Evolutionary conservation across 2,797 vertebrate genomes (phyloP).

Genomic region (Poeciliopsis presidionis): DNA sequence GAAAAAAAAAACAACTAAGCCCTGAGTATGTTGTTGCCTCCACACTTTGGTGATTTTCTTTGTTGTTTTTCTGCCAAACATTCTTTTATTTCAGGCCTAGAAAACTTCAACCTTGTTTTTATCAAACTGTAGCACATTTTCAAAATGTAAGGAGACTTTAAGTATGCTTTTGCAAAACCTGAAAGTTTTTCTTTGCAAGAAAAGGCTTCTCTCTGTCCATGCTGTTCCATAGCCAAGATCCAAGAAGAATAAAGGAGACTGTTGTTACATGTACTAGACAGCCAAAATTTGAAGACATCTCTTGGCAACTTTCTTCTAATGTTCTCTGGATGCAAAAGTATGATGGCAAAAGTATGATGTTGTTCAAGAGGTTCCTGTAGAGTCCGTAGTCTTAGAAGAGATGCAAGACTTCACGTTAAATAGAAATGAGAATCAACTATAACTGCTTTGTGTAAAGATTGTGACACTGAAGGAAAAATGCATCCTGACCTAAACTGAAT

Average conservation of each 20-base stretch:
- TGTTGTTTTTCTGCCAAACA: not conserved
- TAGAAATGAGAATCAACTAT: not conserved
- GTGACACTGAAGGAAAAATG: not conserved
- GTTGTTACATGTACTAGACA: not conserved
- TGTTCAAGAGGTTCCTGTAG: not conserved
- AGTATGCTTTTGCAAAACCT: not conserved
- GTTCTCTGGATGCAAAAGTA: not conserved
- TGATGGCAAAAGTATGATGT: not conserved
- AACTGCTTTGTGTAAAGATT: not conserved
- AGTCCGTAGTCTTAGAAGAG: not conserved
- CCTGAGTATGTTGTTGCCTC: not conserved
- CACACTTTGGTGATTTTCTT: not conserved
- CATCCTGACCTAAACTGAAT: constrained; percentile 4
- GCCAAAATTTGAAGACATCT: not conserved
- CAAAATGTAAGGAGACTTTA: not conserved
- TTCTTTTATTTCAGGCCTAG: not conserved
- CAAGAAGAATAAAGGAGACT: not conserved
- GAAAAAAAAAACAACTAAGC: not conserved
- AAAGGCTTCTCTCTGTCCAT: not conserved
- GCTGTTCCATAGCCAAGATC: not conserved
- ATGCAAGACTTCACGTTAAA: constrained; percentile 2
- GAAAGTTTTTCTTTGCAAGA: not conserved
- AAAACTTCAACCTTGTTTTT: not conserved
- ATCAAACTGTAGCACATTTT: not conserved
- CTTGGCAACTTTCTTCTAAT: not conserved